These are phyloP conservation scores for Pelvicachromis taeniatus DNA, from an alignment of 2,113 vertebrate genomes.

Conservation along the genomic window DNA sequence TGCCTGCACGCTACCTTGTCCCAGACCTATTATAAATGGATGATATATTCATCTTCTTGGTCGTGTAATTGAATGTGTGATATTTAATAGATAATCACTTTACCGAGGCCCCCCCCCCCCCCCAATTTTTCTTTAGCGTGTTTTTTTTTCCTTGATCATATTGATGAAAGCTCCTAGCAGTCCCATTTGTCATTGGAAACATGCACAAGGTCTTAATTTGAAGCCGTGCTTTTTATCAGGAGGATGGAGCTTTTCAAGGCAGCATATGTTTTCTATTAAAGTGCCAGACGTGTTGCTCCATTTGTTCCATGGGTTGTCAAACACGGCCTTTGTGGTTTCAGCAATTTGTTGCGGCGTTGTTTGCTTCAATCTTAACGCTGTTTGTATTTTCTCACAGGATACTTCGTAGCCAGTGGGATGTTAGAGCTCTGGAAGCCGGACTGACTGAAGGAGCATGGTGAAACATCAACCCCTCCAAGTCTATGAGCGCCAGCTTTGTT, in stretches of 20 bases:
- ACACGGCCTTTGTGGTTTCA: background rate
- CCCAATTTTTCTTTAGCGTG: background rate
- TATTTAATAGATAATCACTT: background rate
- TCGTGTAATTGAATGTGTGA: conserved; percentile 20
- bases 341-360: background rate
- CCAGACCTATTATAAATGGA: background rate
- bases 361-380: background rate
- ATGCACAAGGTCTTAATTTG: conserved; percentile 6
- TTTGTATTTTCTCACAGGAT: conserved; percentile 55
- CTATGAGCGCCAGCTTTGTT: conserved; percentile 96
- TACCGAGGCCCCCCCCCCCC: background rate
- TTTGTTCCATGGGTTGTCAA: background rate
- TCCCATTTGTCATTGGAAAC: conserved; percentile 49
- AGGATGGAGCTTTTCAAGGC: background rate
- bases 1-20: background rate
- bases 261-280: conserved; percentile 4
- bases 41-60: conserved; percentile 3
- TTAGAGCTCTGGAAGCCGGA: conserved; percentile 66
- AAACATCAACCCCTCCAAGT: conserved; percentile 98
- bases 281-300: background rate
- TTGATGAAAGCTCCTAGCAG: background rate
- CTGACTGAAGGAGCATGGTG: conserved; percentile 91
- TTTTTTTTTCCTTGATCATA: background rate
- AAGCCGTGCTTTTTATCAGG: conserved; percentile 1
- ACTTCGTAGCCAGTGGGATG: conserved; percentile 79